Conservation (phyloP, 2,888 invertebrate species). For the Heliothis peltigera region DNA sequence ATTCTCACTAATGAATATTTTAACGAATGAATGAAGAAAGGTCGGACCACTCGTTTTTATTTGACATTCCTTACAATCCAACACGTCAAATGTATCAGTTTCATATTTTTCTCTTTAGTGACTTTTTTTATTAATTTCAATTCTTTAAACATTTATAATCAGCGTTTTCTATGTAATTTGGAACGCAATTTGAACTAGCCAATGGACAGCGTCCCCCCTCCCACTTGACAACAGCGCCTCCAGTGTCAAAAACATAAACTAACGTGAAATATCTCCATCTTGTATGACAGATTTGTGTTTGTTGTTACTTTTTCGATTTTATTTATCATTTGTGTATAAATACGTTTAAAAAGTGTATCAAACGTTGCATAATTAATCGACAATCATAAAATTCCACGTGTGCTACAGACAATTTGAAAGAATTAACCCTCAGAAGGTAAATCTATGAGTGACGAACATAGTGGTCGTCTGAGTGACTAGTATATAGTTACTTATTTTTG, state of each 20-base stretch:
- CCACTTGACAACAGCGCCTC: slow-evolving; percentile 82
- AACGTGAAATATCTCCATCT: slow-evolving; percentile 91
- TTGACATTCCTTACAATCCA: background rate
- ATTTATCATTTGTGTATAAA: slow-evolving; percentile 78
- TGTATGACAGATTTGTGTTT: slow-evolving; percentile 91
- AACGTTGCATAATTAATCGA: slow-evolving; percentile 66
- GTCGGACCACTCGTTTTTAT: background rate
- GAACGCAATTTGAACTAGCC: slow-evolving; percentile 75
- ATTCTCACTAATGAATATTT: background rate
- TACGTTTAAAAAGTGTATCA: slow-evolving; percentile 74
- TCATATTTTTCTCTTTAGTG: background rate
- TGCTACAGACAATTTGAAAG: slow-evolving; percentile 64
- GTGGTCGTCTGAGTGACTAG: slow-evolving; percentile 86
- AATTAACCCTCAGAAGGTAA: slow-evolving; percentile 72
- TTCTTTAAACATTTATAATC: slow-evolving; percentile 1
- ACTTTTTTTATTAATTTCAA: background rate
- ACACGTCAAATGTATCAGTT: slow-evolving; percentile 2
- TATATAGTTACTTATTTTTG: slow-evolving; percentile 90
- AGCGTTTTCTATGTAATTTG: slow-evolving; percentile 62
- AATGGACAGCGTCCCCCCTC: slow-evolving; percentile 77
- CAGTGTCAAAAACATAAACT: slow-evolving; percentile 85
- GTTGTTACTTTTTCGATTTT: slow-evolving; percentile 87
- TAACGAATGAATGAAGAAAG: background rate
- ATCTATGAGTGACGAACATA: slow-evolving; percentile 85
- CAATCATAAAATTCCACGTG: slow-evolving; percentile 64